Base-by-base conservation (phyloP, 23 tunicate species). In the Aplidium turbinatum region DNA sequence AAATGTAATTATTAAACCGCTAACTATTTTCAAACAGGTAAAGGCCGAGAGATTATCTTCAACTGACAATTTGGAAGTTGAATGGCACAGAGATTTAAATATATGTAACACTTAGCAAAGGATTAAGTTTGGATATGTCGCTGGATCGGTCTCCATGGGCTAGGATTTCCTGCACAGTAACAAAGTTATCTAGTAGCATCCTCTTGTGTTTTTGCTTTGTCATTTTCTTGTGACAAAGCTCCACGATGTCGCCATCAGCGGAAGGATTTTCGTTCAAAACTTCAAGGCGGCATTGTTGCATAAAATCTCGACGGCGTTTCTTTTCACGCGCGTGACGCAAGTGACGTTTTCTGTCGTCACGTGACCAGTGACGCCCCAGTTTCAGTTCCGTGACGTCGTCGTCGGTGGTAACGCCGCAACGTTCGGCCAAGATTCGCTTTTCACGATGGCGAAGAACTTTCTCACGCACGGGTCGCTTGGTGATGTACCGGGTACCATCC, bases 401-500 rank as follows among this genome's bases (percentile, higher is more conserved):
- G 38, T 48, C 60, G 38, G 21, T 47, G 13, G 38, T 47, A 20
- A 60, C 24, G 4, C 23, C 76, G 7, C 38, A 47, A 3, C 76
- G 5, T 26, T 70, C 61, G 9, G 4, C 72, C 7, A 5, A 2
- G 5, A 35, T 65, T 27, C 72, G 72, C 3, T 21, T 18, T 11
- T 65, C 72, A 5, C 72, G 48, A 26, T 2, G 22, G 23, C 72
- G 48, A 4, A 35, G 7, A 27, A 35, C 36, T 9, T 48, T 18
- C 3, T 47, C 24, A 2, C 60, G 76, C 5, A 31, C 58, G 25
- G 76, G 60, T 27, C 76, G 22, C 28, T 70, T 70, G 4, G 76
- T 70, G 33, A 70, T 70, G 24, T 70, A 70, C 3, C 76, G 35
- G 6, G 76, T 20, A 23, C 76, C 76, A 28, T 70, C 76, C 26